Conservation (phyloP, 2,797 vertebrate species). For the Bradypodion pumilum region DNA sequence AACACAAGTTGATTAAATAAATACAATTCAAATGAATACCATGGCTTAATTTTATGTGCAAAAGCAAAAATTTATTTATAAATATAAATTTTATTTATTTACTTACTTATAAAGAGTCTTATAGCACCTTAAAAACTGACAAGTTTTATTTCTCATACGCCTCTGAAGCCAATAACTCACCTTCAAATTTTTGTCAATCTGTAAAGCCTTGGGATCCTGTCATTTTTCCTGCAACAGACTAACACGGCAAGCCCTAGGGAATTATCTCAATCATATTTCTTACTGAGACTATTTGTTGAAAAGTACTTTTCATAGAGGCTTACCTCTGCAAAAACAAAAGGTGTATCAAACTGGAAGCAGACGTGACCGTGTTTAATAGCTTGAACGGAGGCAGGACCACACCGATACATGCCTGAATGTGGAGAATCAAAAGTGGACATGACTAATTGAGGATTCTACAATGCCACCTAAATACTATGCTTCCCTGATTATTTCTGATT, state of each 20-base stretch:
- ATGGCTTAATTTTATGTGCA: neutral
- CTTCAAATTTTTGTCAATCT: no score
- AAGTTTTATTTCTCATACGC: no score
- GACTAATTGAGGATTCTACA: neutral
- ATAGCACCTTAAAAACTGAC: no score
- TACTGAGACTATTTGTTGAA: neutral
- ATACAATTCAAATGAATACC: neutral
- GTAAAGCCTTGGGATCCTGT: no score
- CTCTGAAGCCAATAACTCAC: no score
- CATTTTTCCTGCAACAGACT: neutral
- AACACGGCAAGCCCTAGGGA: no score
- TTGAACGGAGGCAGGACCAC: conserved; percentile 91
- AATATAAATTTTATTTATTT: no score
- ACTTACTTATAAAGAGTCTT: no score
- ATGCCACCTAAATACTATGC: neutral
- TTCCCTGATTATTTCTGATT: neutral
- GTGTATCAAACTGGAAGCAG: conserved; percentile 90
- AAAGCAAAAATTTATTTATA: neutral
- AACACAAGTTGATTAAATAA: neutral
- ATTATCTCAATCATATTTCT: neutral
- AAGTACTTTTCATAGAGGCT: neutral
- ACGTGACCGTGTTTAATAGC: conserved; percentile 94
- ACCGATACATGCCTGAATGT: conserved; percentile 87
- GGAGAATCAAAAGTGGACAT: neutral
- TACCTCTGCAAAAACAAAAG: conserved; percentile 95